Evolutionary conservation across 1,140 invertebrate genomes (phyloP).

Genomic region (Andricus grossulariae): DNA sequence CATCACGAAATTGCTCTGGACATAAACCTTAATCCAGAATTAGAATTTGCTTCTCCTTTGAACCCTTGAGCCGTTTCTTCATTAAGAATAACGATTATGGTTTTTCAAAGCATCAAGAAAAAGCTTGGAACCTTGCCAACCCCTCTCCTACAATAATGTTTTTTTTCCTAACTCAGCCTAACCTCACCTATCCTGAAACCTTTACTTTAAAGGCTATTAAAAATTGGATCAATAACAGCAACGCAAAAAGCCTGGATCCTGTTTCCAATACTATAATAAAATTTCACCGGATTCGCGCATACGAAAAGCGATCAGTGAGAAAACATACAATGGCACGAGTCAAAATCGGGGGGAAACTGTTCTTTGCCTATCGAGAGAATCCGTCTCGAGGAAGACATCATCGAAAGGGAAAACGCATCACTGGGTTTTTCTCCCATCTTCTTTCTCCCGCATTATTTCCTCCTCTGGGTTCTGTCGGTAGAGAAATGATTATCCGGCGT

Average conservation of each 20-base stretch:
- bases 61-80: slow-evolving; percentile 30
- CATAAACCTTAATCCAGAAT: slow-evolving; percentile 69
- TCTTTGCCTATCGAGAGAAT: slow-evolving; percentile 14
- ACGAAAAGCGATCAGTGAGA: not conserved
- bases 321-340: not conserved
- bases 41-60: slow-evolving; percentile 56
- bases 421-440: slow-evolving; percentile 35
- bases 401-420: slow-evolving; percentile 44
- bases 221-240: too few relatives aligned
- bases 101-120: not conserved
- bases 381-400: slow-evolving; percentile 3
- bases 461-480: slow-evolving; percentile 32
- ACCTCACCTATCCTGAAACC: too few relatives aligned
- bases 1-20: slow-evolving; percentile 61
- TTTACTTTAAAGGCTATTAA: too few relatives aligned
- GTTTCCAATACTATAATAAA: not conserved
- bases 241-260: too few relatives aligned
- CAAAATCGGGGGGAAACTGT: not conserved
- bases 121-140: not conserved
- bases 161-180: too few relatives aligned
- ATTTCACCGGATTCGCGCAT: slow-evolving; percentile 7
- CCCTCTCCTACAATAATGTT: too few relatives aligned
- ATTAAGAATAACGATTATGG: too few relatives aligned
- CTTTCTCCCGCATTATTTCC: slow-evolving; percentile 48
- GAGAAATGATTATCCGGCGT: slow-evolving; percentile 51